Conservation (phyloP, 1,140 invertebrate species). For the Delia radicum region DNA sequence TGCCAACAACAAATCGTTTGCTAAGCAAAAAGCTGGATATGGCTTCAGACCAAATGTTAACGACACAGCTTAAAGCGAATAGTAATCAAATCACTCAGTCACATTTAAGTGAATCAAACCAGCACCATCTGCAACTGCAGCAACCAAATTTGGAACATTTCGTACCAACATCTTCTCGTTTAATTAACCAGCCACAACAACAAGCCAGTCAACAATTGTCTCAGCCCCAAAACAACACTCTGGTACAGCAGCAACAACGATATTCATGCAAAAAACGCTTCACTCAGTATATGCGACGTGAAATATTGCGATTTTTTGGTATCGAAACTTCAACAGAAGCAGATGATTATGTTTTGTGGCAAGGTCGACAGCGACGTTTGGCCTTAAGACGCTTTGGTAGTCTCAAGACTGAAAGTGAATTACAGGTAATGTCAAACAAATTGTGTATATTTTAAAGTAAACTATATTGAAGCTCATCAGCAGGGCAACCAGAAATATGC, state of each 20-base stretch:
- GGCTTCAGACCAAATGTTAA: neutral
- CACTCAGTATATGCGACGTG: constrained; percentile 65
- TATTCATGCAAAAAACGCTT: constrained; percentile 51
- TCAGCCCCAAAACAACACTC: neutral
- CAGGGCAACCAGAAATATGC: no score
- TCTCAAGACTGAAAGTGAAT: constrained; percentile 36
- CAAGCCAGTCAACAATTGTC: constrained; percentile 6
- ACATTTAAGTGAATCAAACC: constrained; percentile 7
- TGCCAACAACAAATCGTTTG: neutral
- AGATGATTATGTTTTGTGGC: constrained; percentile 65
- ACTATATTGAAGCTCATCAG: no score
- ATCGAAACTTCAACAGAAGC: constrained; percentile 67
- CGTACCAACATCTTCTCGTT: neutral
- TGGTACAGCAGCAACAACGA: constrained; percentile 31
- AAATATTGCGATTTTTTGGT: constrained; percentile 72
- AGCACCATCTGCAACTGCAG: constrained; percentile 31
- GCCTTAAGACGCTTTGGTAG: constrained; percentile 56
- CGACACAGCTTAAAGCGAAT: neutral
- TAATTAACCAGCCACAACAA: neutral
- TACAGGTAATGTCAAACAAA: neutral
- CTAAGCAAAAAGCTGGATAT: neutral
- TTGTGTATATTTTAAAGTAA: no score
- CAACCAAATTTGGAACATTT: neutral
- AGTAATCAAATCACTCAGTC: neutral
- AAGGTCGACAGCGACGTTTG: constrained; percentile 68